Evolutionary conservation across 2,113 vertebrate species (phyloP).

Genomic region (Cyphomyrus discorhynchus): DNA sequence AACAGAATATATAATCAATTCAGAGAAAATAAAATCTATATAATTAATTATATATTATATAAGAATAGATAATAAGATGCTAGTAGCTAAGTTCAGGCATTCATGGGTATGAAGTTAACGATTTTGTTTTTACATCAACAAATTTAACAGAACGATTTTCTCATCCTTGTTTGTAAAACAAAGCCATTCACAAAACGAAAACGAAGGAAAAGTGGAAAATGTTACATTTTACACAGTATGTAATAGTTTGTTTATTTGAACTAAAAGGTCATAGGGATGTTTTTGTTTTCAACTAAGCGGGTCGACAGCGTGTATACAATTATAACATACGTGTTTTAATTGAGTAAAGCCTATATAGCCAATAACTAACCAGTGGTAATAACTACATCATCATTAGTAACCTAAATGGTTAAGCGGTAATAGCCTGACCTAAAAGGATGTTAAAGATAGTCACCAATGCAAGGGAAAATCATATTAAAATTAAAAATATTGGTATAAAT

Average conservation of each 20-base stretch:
- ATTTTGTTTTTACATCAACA: not conserved
- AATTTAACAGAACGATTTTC: not conserved
- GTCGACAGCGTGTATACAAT: not conserved
- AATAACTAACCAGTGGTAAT: not conserved
- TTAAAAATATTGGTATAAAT: not conserved
- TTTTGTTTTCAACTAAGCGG: not conserved
- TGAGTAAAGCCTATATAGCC: not conserved
- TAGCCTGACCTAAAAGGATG: not conserved
- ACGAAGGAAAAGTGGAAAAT: not conserved
- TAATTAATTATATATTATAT: not conserved
- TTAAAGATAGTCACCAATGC: not conserved
- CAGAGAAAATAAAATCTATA: not conserved
- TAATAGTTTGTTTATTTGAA: not conserved
- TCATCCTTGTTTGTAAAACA: not conserved
- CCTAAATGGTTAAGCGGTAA: not conserved
- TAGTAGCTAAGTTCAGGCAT: not conserved
- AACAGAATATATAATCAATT: not conserved
- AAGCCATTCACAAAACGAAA: not conserved
- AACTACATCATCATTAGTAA: not conserved
- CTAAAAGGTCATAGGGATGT: not conserved
- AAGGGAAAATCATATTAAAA: not conserved
- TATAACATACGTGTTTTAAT: not conserved
- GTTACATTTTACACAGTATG: not conserved
- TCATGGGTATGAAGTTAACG: not conserved
- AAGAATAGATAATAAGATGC: not conserved